These are phyloP conservation scores for Rhamphomyia laevipes DNA, from an alignment of 2,888 invertebrate genomes.

Conservation along the genomic window DNA sequence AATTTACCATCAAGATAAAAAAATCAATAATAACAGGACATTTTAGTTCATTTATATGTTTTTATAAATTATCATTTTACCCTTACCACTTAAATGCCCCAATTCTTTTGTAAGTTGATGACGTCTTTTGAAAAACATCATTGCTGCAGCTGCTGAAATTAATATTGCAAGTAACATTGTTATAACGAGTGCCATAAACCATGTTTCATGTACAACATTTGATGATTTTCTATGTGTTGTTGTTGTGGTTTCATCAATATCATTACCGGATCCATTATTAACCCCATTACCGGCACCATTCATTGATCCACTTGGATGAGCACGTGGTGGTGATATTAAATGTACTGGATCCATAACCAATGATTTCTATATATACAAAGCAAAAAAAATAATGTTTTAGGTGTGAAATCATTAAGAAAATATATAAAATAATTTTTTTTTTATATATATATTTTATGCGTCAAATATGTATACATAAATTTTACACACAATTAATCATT, in stretches of 20 bases:
- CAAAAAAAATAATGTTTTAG: conserved; percentile 2
- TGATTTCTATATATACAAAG: conserved; percentile 27
- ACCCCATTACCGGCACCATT: conserved; percentile 21
- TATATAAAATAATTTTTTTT: too few relatives aligned
- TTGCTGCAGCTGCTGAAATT: conserved; percentile 30
- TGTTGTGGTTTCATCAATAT: conserved; percentile 24
- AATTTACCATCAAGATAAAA: not conserved
- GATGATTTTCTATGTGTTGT: conserved; percentile 35
- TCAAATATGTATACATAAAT: too few relatives aligned
- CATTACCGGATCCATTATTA: conserved; percentile 15
- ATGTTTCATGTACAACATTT: conserved; percentile 33
- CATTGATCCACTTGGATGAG: conserved; percentile 38
- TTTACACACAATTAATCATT: too few relatives aligned
- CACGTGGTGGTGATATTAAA: conserved; percentile 36
- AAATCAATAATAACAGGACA: too few relatives aligned
- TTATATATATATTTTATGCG: too few relatives aligned
- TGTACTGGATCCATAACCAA: conserved; percentile 37
- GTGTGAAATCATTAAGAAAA: too few relatives aligned
- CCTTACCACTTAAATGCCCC: conserved; percentile 50
- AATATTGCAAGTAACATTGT: conserved; percentile 31
- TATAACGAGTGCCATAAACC: conserved; percentile 35
- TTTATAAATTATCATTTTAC: too few relatives aligned
- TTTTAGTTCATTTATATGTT: too few relatives aligned
- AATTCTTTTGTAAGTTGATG: conserved; percentile 42
- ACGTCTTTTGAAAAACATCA: conserved; percentile 35